Evolutionary conservation across 1,140 invertebrate species (phyloP), one percentile per base, ranked within the genome.

Genomic region (Tetranychus cinnabarinus): DNA sequence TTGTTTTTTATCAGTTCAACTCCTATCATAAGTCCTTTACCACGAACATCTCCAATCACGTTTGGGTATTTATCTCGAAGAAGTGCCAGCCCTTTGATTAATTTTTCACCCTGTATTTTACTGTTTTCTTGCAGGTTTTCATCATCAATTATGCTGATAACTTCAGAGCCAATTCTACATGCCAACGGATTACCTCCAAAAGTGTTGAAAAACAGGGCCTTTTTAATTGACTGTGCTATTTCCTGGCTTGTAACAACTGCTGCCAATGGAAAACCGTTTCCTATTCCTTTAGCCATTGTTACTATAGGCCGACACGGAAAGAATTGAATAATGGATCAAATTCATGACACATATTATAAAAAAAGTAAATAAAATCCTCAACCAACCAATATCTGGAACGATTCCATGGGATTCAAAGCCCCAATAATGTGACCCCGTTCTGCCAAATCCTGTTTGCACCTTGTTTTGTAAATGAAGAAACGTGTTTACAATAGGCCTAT

Each of bases 11-110:
- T 83, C 58, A 95, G 71, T 71, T 97, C 90, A 1, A 97, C 69
- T 0, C 89, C 93, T 65, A 97, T 81, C 90, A 97, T 96, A n/a
- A 97, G 73, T 0, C 93, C 93, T 74, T 93, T 95, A 4, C 93
- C 93, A 58, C 93, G 75, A 0, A 97, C 88, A 75, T 97, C 93
- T 12, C 92, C 91, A 31, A 97, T 79, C 36, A 85, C 73, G 58
- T 75, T 70, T 12, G 48, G 34, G 67, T 81, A 83, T 65, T 81
- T 75, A 62, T 83, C 79, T 67, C 83, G 77, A 54, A 97, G 71
- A 61, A 81, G 76, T 48, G 76, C 78, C 55, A 97, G 72, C 66
- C 82, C 75, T 63, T 81, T 72, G 1, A 97, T 72, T 56, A 97
- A 80, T 69, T 90, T 82, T 15, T 81, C 86, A 35, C 93, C 93